Conservation (phyloP, 1,140 invertebrate species). For the Anoplophora glabripennis region DNA sequence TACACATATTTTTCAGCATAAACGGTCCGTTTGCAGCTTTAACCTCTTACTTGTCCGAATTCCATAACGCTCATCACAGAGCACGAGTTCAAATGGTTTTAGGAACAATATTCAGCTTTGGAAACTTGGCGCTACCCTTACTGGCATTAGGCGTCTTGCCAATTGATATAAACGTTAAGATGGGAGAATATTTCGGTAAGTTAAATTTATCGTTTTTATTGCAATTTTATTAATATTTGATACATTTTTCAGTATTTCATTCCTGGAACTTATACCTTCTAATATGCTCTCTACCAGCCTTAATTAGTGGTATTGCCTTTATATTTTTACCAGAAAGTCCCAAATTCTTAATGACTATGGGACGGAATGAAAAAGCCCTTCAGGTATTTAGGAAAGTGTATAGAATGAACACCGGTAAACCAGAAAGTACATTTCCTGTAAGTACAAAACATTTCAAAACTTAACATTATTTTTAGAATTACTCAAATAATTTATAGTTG, state of each 20-base stretch:
- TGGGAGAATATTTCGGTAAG: slow-evolving; percentile 27
- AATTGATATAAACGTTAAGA: slow-evolving; percentile 18
- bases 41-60: slow-evolving; percentile 68
- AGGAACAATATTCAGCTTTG: slow-evolving; percentile 58
- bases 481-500: no score
- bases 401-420: slow-evolving; percentile 59
- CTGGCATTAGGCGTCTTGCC: slow-evolving; percentile 32
- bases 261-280: slow-evolving; percentile 78
- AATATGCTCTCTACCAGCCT: slow-evolving; percentile 62
- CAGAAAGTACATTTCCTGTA: slow-evolving; percentile 57
- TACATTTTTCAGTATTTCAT: slow-evolving; percentile 47
- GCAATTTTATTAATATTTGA: background rate
- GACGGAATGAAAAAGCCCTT: slow-evolving; percentile 65
- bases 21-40: slow-evolving; percentile 70
- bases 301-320: slow-evolving; percentile 62
- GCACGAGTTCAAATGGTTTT: slow-evolving; percentile 61
- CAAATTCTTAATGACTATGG: slow-evolving; percentile 74
- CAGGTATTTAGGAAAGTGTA: slow-evolving; percentile 60
- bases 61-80: slow-evolving; percentile 61
- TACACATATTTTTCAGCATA: slow-evolving; percentile 53
- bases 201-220: background rate
- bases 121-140: slow-evolving; percentile 30
- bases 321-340: slow-evolving; percentile 69
- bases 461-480: no score
- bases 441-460: slow-evolving; percentile 44